Evolutionary conservation across 2,888 invertebrate species (phyloP).

Genomic region (Eupithecia dodoneata): DNA sequence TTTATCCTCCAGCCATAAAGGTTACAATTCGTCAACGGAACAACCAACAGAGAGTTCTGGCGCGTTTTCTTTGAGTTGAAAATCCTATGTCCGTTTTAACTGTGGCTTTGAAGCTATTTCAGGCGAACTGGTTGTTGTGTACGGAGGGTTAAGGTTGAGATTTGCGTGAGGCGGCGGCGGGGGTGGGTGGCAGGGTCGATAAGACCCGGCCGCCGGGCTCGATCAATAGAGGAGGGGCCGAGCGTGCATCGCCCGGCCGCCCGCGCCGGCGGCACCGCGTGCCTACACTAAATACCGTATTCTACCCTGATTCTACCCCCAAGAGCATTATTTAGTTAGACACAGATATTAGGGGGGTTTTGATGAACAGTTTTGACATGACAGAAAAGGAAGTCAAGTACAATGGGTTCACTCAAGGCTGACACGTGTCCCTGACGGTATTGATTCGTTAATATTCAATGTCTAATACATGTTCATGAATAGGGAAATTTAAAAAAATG

Average conservation of each 20-base stretch:
- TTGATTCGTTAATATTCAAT: slow-evolving; percentile 7
- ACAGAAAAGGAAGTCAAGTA: slow-evolving; percentile 24
- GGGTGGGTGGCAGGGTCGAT: slow-evolving; percentile 76
- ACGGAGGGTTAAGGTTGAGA: slow-evolving; percentile 67
- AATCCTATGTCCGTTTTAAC: slow-evolving; percentile 60
- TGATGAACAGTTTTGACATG: slow-evolving; percentile 36
- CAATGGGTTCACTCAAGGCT: slow-evolving; percentile 18
- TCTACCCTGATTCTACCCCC: slow-evolving; percentile 36
- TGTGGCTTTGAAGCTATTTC: slow-evolving; percentile 43
- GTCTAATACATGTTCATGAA: background rate
- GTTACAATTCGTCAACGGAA: slow-evolving; percentile 71
- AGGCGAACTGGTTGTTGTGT: slow-evolving; percentile 55
- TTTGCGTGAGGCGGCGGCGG: slow-evolving; percentile 55
- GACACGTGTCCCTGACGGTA: slow-evolving; percentile 12
- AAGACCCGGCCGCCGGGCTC: slow-evolving; percentile 66
- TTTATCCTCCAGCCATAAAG: slow-evolving; percentile 70
- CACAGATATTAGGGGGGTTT: slow-evolving; percentile 47
- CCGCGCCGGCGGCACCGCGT: slow-evolving; percentile 58
- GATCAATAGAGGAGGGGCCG: slow-evolving; percentile 76
- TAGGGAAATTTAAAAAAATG: background rate
- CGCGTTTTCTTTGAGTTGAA: slow-evolving; percentile 69
- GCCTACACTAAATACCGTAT: slow-evolving; percentile 64
- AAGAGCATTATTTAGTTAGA: slow-evolving; percentile 52
- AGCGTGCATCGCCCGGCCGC: slow-evolving; percentile 45
- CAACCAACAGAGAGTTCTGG: slow-evolving; percentile 66